phyloP scores from a whole-genome alignment of 2,113 vertebrate species.

The Phoenicopterus ruber region DNA sequence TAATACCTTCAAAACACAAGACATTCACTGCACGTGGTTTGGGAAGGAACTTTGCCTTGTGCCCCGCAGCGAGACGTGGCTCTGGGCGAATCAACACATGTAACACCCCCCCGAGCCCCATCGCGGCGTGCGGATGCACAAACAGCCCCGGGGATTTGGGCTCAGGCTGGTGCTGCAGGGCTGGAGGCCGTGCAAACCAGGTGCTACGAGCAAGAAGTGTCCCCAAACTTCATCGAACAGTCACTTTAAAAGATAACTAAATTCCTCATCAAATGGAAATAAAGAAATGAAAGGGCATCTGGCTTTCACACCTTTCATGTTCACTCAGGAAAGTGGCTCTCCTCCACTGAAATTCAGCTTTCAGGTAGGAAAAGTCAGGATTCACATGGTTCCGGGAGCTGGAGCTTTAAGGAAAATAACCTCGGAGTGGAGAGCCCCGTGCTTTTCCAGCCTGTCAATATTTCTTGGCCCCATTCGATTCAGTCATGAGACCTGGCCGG shows the following conservation, averaged over 20 bases:
- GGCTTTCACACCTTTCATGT: rapidly evolving
- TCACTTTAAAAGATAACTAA: not conserved
- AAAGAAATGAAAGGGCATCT: not conserved
- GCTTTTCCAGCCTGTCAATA: not conserved
- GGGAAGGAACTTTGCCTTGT: not conserved
- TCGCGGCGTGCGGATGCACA: rapidly evolving
- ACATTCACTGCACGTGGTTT: not conserved
- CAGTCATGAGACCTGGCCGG: not conserved
- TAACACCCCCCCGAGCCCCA: not conserved
- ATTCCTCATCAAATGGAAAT: not conserved
- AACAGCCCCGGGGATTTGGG: too few species aligned
- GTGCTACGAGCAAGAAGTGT: not conserved
- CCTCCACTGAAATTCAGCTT: not conserved
- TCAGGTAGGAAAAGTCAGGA: not conserved
- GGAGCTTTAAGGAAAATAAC: not conserved
- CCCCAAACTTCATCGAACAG: not conserved
- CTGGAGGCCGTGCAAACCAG: not conserved
- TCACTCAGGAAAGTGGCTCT: not conserved
- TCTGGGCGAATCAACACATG: not conserved
- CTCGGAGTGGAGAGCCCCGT: not conserved
- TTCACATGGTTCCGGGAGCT: not conserved
- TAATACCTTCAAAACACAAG: not conserved
- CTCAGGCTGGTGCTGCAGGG: not conserved
- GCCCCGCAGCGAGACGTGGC: rapidly evolving
- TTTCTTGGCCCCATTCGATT: not conserved